Base-by-base conservation (phyloP, 2,113 vertebrate species). In the Anoplopoma fimbria region DNA sequence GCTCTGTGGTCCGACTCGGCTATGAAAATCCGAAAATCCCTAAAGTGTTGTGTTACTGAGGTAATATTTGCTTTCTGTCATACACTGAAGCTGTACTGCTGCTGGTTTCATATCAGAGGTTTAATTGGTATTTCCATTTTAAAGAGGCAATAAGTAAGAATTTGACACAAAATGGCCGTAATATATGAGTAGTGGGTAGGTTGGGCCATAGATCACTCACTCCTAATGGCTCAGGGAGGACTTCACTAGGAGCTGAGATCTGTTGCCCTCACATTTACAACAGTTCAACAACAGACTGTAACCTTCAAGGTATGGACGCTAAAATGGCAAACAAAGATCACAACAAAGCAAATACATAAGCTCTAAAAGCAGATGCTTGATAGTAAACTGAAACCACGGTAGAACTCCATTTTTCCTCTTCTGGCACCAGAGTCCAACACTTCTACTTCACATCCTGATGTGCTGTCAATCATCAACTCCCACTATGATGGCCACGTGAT, bases 51-150 rank as follows among this genome's bases (percentile, higher is more conserved):
- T 58, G 53, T 42, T 77, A 40, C 75, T 63, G 75, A 87, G 58
- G 75, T 53, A 13, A 77, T 77, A 83, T 82, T 85, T 71, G 53
- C 55, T 65, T 15, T 67, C 55, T 7, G 33, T 88, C 81, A 73
- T 72, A 33, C 29, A 29, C 45, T 69, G 49, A 64, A 69, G 57
- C 57, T 58, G 21, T 14, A 21, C 38, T 47, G 58, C 63, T 83
- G 49, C 47, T 74, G 45, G 15, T 75, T 77, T 90, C 78, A 86
- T 73, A 88, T 82, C 49, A 38, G 6, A 68, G 17, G 10, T 76
- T 68, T 70, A 81, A 84, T 79, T 84, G 69, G 40, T 64, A 69
- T 79, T 78, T 89, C 86, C 40, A 79, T 86, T 84, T 84, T 51
- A 72, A 76, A 62, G 75, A 5, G 60, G 75, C 57, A 68, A 33